phyloP scores from a whole-genome alignment of 2,113 vertebrate species.

The Passer domesticus region DNA sequence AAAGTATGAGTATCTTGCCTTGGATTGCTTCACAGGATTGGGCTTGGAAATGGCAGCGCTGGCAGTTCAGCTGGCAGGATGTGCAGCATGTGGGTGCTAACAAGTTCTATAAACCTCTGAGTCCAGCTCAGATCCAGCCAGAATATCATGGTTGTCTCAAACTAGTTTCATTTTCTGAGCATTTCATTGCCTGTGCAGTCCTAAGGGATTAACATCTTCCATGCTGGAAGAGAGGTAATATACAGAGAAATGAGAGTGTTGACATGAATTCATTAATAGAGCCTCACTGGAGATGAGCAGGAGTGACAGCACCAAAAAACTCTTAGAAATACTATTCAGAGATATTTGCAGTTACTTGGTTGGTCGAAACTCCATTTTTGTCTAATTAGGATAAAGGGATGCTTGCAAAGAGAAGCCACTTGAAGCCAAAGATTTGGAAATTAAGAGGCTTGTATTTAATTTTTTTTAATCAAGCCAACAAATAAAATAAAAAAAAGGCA shows the following conservation, averaged over 20 bases:
- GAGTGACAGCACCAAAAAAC: neutral
- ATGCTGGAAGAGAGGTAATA: neutral
- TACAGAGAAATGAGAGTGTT: neutral
- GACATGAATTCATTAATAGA: neutral
- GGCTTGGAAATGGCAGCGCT: neutral
- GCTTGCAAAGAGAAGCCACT: neutral
- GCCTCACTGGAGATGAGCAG: accelerated
- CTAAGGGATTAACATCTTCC: neutral
- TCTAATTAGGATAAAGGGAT: neutral
- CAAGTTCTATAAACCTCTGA: neutral
- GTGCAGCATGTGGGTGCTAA: neutral
- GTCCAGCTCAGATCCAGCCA: neutral
- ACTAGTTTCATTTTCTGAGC: neutral
- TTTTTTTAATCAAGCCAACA: neutral
- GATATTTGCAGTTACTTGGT: neutral
- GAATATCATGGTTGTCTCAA: neutral
- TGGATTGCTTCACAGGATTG: neutral
- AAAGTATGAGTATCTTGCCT: neutral
- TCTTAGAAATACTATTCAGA: neutral
- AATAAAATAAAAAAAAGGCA: neutral
- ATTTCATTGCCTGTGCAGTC: neutral
- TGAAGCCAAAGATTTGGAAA: neutral
- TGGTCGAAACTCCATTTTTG: neutral
- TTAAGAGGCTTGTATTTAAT: neutral
- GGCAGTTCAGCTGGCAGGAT: neutral